Conservation (phyloP, 2,113 vertebrate species). For the Phyllostomus hastatus region DNA sequence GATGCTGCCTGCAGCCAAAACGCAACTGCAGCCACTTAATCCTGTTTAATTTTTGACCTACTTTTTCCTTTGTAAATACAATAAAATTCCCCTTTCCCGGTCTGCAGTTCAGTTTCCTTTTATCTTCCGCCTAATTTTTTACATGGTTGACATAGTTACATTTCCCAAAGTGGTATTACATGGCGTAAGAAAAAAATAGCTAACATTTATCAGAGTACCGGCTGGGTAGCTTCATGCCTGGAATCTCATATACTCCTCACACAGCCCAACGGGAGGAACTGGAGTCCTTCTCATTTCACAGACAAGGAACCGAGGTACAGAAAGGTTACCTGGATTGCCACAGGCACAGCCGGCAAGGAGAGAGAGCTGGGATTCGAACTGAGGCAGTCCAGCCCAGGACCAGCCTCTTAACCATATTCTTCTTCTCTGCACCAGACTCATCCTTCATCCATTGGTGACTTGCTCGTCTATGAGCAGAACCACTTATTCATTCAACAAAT, state of each 20-base stretch:
- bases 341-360: not conserved
- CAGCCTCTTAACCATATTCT: not conserved
- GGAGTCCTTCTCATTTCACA: not conserved
- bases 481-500: not conserved
- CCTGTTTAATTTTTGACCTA: not conserved
- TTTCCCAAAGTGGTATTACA: not conserved
- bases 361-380: not conserved
- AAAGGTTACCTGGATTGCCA: not conserved
- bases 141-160: not conserved
- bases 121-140: slow-evolving; percentile 7
- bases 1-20: slow-evolving; percentile 24
- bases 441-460: not conserved
- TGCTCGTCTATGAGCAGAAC: not conserved
- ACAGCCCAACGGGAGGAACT: not conserved
- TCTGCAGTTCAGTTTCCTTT: slow-evolving; percentile 47
- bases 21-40: slow-evolving; percentile 19
- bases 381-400: not conserved
- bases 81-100: slow-evolving; percentile 54
- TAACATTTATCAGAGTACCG: not conserved
- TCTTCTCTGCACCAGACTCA: not conserved
- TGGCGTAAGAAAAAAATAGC: not conserved
- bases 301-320: not conserved
- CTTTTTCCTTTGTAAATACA: slow-evolving; percentile 43
- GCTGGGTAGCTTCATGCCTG: not conserved
- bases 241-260: not conserved